A percentile compares a stretch with the other conserved stretches of the same genome.
These are phyloP conservation scores for Albula goreensis DNA, from an alignment of 2,113 vertebrate genomes.

Conservation along the genomic window DNA sequence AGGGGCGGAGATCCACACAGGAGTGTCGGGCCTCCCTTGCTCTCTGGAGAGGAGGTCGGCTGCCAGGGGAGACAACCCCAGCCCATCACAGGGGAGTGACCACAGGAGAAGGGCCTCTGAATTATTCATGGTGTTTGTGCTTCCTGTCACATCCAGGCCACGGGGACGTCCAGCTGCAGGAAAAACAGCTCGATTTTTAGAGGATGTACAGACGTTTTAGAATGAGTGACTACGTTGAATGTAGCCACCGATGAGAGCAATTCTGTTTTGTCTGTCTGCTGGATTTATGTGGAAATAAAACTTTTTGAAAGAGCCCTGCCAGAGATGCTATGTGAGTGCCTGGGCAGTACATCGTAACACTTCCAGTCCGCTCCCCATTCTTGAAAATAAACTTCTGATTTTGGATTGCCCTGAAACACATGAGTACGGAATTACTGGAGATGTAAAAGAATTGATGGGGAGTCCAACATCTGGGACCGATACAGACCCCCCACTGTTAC, in stretches of 20 bases:
- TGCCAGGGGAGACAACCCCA: background rate
- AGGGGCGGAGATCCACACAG: background rate
- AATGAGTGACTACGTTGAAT: background rate
- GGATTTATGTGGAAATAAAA: background rate
- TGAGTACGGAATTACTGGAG: no score
- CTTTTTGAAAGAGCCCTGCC: no score
- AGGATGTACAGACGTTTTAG: background rate
- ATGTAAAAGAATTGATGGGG: no score
- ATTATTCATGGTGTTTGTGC: constrained; percentile 39
- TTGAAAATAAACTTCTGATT: no score
- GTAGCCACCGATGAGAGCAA: background rate
- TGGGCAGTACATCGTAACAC: no score
- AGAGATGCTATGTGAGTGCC: no score
- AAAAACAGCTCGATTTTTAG: background rate
- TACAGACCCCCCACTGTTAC: background rate
- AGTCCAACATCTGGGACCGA: no score
- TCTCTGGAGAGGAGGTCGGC: background rate
- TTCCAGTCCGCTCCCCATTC: no score
- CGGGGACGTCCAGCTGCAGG: constrained; percentile 33
- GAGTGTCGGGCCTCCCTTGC: background rate
- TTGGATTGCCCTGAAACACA: no score
- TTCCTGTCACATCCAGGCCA: constrained; percentile 31
- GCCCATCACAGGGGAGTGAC: background rate
- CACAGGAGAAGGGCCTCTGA: background rate
- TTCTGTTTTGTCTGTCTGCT: background rate